Evolutionary conservation across 92 coral and sea anemone genomes (phyloP).

Genomic region (Plumapathes pennacea): DNA sequence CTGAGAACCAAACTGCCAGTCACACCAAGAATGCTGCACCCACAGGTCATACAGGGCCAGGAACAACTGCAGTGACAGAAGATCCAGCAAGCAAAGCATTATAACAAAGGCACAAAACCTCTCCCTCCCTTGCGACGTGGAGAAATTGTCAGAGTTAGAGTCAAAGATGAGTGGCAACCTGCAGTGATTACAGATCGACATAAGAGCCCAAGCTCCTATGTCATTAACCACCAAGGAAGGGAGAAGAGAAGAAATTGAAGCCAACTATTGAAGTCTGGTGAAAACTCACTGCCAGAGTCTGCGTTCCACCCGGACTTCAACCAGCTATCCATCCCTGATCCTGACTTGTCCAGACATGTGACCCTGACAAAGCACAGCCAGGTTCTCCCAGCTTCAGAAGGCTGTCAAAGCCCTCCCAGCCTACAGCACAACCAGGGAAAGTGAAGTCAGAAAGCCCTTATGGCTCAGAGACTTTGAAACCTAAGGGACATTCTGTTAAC

Average conservation of each 20-base stretch:
- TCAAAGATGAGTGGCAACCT: not conserved
- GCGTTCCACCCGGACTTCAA: not conserved
- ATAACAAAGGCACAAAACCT: not conserved
- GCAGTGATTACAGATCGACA: constrained; percentile 2
- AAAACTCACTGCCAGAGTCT: not conserved
- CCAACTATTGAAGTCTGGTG: constrained; percentile 3
- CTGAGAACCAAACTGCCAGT: constrained; percentile 16
- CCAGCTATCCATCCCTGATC: too few relatives aligned
- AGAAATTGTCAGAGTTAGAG: not conserved
- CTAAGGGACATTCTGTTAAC: too few relatives aligned
- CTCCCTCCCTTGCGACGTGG: not conserved
- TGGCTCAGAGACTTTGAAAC: not conserved
- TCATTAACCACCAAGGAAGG: constrained; percentile 9
- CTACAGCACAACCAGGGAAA: too few relatives aligned
- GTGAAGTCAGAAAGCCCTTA: not conserved
- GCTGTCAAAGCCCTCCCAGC: too few relatives aligned
- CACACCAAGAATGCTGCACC: not conserved
- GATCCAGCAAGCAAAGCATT: constrained; percentile 1
- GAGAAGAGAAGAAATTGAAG: constrained; percentile 14
- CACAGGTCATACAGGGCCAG: not conserved
- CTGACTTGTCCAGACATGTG: too few relatives aligned
- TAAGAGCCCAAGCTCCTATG: constrained; percentile 1
- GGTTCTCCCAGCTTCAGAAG: too few relatives aligned
- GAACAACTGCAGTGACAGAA: constrained; percentile 3
- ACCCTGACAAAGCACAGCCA: too few relatives aligned